Base-by-base conservation (phyloP, 2,888 invertebrate species). In the Lissocephala sabroskyi region DNA sequence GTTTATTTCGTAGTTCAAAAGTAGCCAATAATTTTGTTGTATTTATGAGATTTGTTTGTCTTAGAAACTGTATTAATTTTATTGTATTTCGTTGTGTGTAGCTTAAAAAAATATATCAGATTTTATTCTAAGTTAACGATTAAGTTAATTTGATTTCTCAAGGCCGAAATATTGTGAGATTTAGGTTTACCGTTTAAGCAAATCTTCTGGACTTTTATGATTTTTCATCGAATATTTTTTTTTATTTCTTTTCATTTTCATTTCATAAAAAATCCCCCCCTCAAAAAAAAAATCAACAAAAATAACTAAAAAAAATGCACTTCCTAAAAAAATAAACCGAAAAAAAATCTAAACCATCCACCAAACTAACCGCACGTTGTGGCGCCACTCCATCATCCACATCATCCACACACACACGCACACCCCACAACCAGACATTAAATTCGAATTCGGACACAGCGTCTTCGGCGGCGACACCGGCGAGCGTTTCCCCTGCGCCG, bases 401-500 rank as follows among this genome's bases (percentile, higher is more conserved):
- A 18, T 26, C 41, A 48, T 6, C 29, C 7, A 41, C 16, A 30
- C 10, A 33, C 52, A 47, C 33, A 53, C 14, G 9, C 45, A 49
- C 43, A 55, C 28, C 16, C 23, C n/a, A n/a, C 41, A 37, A 49
- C 36, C 48, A 56, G 67, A 71, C 52, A n/a, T 36, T 41, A 62
- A 48, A 16, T 75, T 52, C 49, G 70, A 75, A 0, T 71, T 59
- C 50, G 51, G 46, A 6, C 76, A 68, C 49, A 62, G 68, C 59
- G 49, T 56, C 11, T 68, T 71, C 49, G 59, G 68, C 44, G 53
- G 53, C 5, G 59, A 65, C 45, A 35, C 56, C 13, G 65, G 65
- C 13, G 84, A 85, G 47, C 85, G 87, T 52, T 88, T 86, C 66
- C 82, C 83, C 14, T 89, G 89, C 75, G 79, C 81, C 44, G 86